Conservation (phyloP, 2,888 invertebrate genomes). For the Chrysolina americana region DNA sequence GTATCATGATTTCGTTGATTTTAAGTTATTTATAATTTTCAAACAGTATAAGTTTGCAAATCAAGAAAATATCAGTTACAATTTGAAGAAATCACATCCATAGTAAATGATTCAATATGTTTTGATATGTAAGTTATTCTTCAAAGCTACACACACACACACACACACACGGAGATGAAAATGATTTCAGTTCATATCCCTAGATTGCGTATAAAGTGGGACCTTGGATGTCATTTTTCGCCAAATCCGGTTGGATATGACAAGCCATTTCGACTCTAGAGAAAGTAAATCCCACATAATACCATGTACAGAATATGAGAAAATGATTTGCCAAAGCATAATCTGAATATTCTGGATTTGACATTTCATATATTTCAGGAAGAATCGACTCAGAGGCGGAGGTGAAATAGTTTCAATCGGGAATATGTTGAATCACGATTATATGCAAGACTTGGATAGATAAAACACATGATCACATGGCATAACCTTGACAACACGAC, state of each 20-base stretch:
- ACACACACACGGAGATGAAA: neutral
- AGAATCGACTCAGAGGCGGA: neutral
- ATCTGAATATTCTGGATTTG: slow-evolving; percentile 13
- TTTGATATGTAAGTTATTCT: neutral
- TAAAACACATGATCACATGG: no score
- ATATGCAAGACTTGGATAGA: no score
- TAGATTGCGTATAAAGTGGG: slow-evolving; percentile 34
- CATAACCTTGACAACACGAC: no score
- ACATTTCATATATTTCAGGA: neutral
- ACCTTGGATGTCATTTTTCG: slow-evolving; percentile 50
- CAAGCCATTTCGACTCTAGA: slow-evolving; percentile 52
- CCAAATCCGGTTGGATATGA: slow-evolving; percentile 54
- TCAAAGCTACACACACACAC: no score
- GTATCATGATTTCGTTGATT: no score
- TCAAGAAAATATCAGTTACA: no score
- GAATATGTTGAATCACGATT: neutral
- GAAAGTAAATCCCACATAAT: slow-evolving; percentile 47
- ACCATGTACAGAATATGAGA: slow-evolving; percentile 22
- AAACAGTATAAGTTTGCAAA: no score
- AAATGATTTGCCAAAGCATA: slow-evolving; percentile 13
- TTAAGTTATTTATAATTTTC: no score
- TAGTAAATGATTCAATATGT: no score
- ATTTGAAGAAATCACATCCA: no score
- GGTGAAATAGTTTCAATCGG: neutral
- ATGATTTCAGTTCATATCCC: slow-evolving; percentile 30